A percentile compares a stretch with the other conserved stretches of the same genome.
phyloP scores from a whole-genome alignment of 2,888 invertebrate species.

The Netelia inedita region DNA sequence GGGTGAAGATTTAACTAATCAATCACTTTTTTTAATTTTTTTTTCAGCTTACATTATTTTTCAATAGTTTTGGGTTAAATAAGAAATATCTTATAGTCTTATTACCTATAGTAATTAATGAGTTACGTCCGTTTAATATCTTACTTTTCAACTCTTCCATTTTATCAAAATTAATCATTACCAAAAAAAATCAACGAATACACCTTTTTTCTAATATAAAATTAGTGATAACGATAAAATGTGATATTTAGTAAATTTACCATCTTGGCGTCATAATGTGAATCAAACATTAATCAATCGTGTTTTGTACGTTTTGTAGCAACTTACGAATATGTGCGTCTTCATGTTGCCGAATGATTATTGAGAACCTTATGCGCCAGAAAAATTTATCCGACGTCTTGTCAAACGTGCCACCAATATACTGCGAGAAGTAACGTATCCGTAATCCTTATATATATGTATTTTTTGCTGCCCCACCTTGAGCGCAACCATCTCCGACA shows the following conservation, averaged over 20 bases:
- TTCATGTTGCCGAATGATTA: constrained; percentile 57
- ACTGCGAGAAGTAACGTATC: constrained; percentile 61
- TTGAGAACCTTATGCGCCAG: constrained; percentile 11
- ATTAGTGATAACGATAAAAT: background rate
- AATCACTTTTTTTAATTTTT: background rate
- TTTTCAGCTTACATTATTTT: background rate
- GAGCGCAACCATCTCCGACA: constrained; percentile 50
- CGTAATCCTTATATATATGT: constrained; percentile 69
- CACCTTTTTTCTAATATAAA: background rate
- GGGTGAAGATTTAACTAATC: background rate
- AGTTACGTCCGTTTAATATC: too few relatives aligned
- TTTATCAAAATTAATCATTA: too few relatives aligned
- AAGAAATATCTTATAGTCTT: background rate
- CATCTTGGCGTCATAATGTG: background rate
- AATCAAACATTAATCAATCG: background rate
- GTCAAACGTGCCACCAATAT: constrained; percentile 58
- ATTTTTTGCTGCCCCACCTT: constrained; percentile 66
- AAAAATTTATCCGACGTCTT: constrained; percentile 32
- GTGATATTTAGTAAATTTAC: background rate
- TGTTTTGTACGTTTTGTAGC: background rate
- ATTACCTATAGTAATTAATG: too few relatives aligned
- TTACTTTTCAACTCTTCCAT: too few relatives aligned
- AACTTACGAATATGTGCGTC: constrained; percentile 63
- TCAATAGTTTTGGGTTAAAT: background rate
- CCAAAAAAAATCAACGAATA: background rate